Base-by-base conservation (phyloP, 2,888 invertebrate species). In the Melinaea menophilus region DNA sequence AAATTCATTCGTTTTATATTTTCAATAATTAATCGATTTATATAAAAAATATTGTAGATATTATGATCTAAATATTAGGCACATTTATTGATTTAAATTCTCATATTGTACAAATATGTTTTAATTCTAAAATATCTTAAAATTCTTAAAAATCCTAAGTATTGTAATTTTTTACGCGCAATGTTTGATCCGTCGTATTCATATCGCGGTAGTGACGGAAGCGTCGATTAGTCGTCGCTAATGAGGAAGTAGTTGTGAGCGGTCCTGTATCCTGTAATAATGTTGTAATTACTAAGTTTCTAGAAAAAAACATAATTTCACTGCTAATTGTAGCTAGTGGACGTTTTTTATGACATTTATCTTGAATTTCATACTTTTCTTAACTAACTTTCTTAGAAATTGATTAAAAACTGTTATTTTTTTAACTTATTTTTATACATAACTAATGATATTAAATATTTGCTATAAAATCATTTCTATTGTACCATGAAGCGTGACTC, bases 181-280 rank as follows among this genome's bases (percentile, higher is more conserved):
- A 5, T 22, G 9, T 45, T 46, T 35, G 47, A 31, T 46, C 51
- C 37, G 45, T 59, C 12, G 41, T 34, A 46, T 62, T 35, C 51
- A 31, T 47, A 57, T 54, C 11, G 51, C 22, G 57, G 56, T 59
- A 56, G 59, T 46, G 54, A 73, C 81, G 89, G 89, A 89, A 88
- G 81, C 67, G 74, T 61, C 82, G 81, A 87, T 86, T 88, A 85
- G 79, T 69, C 74, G 71, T 67, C 71, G 72, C 80, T 90, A 90
- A 90, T 89, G 86, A 90, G 89, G 89, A 89, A 89, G 77, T 80
- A 78, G 80, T 84, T 79, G 80, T 78, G 75, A 76, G 41, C 41
- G 11, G 73, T 76, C 75, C 75, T 71, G 56, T 72, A 70, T 74
- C 73, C 77, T 72, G 69, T 67, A 35, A 59, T 62, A 59, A 22